Evolutionary conservation across 2,888 invertebrate species (phyloP), one percentile per base, ranked within the genome.

Genomic region (Drosophila mulleri): DNA sequence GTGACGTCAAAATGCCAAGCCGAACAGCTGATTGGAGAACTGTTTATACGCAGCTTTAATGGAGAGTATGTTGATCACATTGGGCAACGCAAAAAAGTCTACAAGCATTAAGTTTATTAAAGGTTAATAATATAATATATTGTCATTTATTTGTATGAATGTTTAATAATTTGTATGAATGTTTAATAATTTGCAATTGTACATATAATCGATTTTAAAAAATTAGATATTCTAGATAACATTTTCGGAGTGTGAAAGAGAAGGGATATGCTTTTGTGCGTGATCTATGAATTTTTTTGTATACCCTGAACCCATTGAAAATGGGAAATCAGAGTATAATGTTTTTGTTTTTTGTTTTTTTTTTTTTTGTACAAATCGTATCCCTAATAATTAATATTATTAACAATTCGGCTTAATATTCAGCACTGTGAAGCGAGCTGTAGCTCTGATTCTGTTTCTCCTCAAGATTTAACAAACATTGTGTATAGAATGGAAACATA

Each of bases 1-100:
- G 12, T 72, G 61, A 53, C 58, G 62, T 57, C 62, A 57, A 45
- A 59, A 37, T 26, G 26, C 48, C 67, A 48, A 26, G 47, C 16
- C 26, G 16, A 67, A 58, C 75, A 77, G 75, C 75, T 75, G 78
- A 52, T 57, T 29, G 20, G 20, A 2, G 12, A 11, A 26, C 16
- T 29, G 47, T 54, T 58, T 12, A 4, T 26, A 26, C 48, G 29
- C 20, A 37, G 45, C 48, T 14, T 57, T 18, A 41, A 45, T 6
- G 50, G 16, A 32, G 9, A 47, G 63, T 75, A 60, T 23, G 72
- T 62, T 20, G 44, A 39, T 39, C 37, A 39, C 37, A 39, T 16
- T 39, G 6, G 6, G 20, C 45, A 29, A 11, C n/a, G 8, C 39
- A 41, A n/a, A n/a, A 41, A 41, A 6, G n/a, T n/a, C 7, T 41